Base-by-base conservation (phyloP, 2,888 invertebrate genomes). In the Machimus atricapillus region DNA sequence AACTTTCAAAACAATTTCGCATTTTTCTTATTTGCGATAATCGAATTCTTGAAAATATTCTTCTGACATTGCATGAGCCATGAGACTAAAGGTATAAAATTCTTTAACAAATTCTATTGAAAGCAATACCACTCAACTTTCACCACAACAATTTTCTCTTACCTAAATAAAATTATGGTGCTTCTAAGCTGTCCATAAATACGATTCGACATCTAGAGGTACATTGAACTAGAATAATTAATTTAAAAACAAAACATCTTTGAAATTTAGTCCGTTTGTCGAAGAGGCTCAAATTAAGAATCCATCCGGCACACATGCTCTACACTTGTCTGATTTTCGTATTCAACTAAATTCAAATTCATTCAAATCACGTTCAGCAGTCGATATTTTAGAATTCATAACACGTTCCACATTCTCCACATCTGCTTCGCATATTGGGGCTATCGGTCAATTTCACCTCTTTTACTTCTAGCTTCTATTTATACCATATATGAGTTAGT, bases 301-400 rank as follows among this genome's bases (percentile, higher is more conserved):
- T 19, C 66, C 66, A 66, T 66, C 66, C 66, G 66, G 66, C 66
- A 66, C 66, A 66, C 66, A 27, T 66, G 66, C 23, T 66, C 66
- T 23, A 66, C 0, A 92, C 31, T 34, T 16, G 27, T 37, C 40
- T 66, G n/a, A 82, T 66, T 82, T 82, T 31, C 66, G 58, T 82
- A 52, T 37, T 82, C 16, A 37, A 58, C 34, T 34, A 31, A 82
- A 31, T 82, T 31, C 31, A 0, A 52, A 34, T 19, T 58, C 58
- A 82, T 82, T 82, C 82, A 58, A 37, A 82, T 82, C 82, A 82
- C 82, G 82, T 82, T 19, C 58, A 19, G 34, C 14, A 58, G 27
- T 12, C 58, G 58, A 52, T 37, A 66, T 82, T 76, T 82, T 37
- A 82, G 79, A 56, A 82, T 82, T n/a, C 82, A 66, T 23, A n/a